Base-by-base conservation (phyloP, 2,797 vertebrate genomes). In the Anguilla megastoma region DNA sequence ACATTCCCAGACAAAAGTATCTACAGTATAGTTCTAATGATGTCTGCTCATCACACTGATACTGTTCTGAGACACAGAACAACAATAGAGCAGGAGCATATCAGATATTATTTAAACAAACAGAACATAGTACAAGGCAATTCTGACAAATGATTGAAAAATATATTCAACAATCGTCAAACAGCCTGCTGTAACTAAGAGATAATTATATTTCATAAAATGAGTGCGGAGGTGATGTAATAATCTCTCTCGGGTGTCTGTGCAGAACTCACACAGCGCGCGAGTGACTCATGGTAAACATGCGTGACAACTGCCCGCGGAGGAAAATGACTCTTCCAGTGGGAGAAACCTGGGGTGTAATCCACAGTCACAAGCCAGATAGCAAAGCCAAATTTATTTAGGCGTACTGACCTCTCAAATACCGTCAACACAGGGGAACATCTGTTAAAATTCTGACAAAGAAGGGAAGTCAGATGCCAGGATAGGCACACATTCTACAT, bases 401-500 rank as follows among this genome's bases (percentile, higher is more conserved):
- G 85, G 90, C 52, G 87, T 87, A 69, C 60, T 89, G 91, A 92
- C 93, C 92, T 94, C 93, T 91, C 92, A 95, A 94, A 94, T 95
- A 90, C 88, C 84, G 92, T 91, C 89, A 93, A 92, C 89, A 91
- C 89, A 90, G 90, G 92, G 89, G 89, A 95, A 92, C 94, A 95
- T 93, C 95, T 95, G 94, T 92, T 92, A 92, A 90, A 87, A 92
- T 36, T 74, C 0, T 91, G 91, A 94, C 93, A 93, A 92, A 94
- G 93, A 93, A 88, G 91, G 92, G 91, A 94, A 93, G 94, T 95
- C 93, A 91, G 92, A 94, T 95, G 90, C 93, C 90, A 86, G 85
- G 89, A 89, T 0, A 90, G 85, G 90, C 92, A 90, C 87, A 82
- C 30, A 18, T 71, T 91, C 91, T 91, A 90, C 79, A 0, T 58